Evolutionary conservation across 2,888 invertebrate species (phyloP).

Genomic region (Prosopocoilus inquinatus): DNA sequence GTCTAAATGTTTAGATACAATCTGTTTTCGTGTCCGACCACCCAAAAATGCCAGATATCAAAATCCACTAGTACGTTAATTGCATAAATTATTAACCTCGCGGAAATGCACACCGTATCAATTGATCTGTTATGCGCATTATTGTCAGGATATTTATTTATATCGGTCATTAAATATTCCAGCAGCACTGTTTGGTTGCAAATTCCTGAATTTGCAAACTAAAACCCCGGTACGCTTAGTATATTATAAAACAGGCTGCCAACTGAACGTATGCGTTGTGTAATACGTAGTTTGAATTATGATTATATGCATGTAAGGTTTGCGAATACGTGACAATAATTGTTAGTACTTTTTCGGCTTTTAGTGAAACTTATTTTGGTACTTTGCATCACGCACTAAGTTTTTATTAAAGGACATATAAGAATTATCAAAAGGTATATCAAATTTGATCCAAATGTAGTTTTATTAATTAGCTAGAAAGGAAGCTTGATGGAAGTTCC

Average conservation of each 20-base stretch:
- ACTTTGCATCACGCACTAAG: too few relatives aligned
- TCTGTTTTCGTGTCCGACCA: neutral
- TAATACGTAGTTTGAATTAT: constrained; percentile 14
- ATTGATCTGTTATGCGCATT: neutral
- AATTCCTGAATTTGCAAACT: constrained; percentile 11
- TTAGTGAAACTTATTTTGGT: too few relatives aligned
- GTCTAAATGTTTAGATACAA: too few relatives aligned
- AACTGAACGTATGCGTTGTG: constrained; percentile 1
- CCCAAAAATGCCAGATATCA: neutral
- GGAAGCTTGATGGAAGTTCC: too few relatives aligned
- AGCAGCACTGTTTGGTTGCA: constrained; percentile 1
- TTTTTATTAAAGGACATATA: too few relatives aligned
- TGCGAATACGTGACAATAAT: too few relatives aligned
- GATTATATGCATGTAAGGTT: too few relatives aligned
- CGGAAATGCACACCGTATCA: constrained; percentile 18
- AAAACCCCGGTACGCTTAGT: constrained; percentile 7
- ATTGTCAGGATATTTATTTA: neutral
- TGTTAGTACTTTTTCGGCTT: too few relatives aligned
- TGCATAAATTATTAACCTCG: constrained; percentile 28
- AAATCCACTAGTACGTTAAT: constrained; percentile 19
- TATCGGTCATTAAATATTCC: neutral
- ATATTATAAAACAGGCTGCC: constrained; percentile 11
- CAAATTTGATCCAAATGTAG: too few relatives aligned
- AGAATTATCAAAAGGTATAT: constrained; percentile 9
- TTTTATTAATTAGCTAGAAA: too few relatives aligned